phyloP scores from a whole-genome alignment of 2,113 vertebrate species.

The Cardinalis cardinalis region DNA sequence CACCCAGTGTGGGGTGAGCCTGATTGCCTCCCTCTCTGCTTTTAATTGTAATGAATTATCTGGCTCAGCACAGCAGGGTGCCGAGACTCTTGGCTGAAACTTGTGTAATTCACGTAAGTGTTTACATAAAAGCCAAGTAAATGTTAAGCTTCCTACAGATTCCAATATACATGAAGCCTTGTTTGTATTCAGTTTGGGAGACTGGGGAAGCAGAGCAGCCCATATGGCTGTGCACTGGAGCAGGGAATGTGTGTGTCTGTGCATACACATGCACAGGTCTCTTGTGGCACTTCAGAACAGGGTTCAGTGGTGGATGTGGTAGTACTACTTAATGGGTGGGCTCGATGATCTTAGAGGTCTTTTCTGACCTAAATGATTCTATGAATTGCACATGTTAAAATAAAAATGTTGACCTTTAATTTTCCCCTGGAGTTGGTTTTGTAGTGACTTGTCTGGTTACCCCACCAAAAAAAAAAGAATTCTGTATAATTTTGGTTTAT shows the following conservation, averaged over 20 bases:
- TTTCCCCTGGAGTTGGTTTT: background rate
- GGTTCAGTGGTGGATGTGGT: background rate
- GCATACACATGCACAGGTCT: background rate
- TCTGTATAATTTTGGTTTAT: background rate
- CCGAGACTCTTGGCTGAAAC: conserved; percentile 35
- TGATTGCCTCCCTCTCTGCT: conserved; percentile 40
- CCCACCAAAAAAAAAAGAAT: background rate
- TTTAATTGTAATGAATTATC: conserved; percentile 56
- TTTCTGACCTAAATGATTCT: background rate
- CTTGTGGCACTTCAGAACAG: background rate
- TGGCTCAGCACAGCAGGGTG: background rate
- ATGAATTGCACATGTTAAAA: background rate
- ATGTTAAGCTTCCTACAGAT: conserved; percentile 53
- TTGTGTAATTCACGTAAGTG: conserved; percentile 41
- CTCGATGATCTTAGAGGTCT: background rate
- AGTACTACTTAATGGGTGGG: background rate
- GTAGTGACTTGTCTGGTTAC: background rate
- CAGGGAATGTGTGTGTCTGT: background rate
- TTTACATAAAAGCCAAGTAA: conserved; percentile 63
- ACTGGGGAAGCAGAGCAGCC: background rate
- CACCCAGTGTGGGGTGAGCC: background rate
- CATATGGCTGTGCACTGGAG: background rate
- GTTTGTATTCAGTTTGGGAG: conserved; percentile 8
- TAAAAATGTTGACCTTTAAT: background rate
- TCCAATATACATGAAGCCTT: background rate